Conservation (phyloP, 2,888 invertebrate genomes). For the Eudemis profundana region DNA sequence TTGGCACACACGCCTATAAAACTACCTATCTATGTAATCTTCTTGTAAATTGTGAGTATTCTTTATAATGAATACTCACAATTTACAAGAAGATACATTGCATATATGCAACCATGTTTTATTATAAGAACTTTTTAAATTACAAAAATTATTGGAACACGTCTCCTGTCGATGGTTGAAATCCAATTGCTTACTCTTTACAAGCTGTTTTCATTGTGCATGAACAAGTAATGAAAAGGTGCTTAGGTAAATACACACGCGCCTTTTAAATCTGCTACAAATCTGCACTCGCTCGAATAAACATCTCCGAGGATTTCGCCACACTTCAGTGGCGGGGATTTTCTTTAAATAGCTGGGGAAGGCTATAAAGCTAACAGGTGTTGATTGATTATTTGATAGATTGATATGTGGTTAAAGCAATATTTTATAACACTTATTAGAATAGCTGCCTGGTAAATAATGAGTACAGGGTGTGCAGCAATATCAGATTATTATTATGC, state of each 20-base stretch:
- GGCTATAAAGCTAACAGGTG: slow-evolving; percentile 18
- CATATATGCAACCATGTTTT: no score
- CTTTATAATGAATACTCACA: no score
- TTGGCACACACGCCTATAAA: no score
- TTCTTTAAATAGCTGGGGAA: slow-evolving; percentile 15
- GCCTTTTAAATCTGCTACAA: slow-evolving; percentile 35
- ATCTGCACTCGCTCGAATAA: slow-evolving; percentile 38
- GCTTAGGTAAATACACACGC: slow-evolving; percentile 27
- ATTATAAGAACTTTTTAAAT: background rate
- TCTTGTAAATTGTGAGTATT: no score
- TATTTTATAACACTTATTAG: background rate
- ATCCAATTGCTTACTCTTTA: slow-evolving; percentile 25
- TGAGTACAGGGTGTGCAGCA: background rate
- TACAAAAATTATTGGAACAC: slow-evolving; percentile 11
- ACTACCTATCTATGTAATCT: no score
- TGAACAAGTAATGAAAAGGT: slow-evolving; percentile 28
- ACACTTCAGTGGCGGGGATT: slow-evolving; percentile 26
- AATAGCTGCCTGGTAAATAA: no score
- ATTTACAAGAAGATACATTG: no score
- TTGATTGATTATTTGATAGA: slow-evolving; percentile 34
- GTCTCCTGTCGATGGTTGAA: background rate
- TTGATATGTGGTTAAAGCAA: slow-evolving; percentile 7
- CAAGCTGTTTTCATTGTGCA: slow-evolving; percentile 27
- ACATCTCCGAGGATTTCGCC: slow-evolving; percentile 24
- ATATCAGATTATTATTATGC: background rate